Base-by-base conservation (phyloP, 2,888 invertebrate genomes). In the Lasioglossum pauxillum region DNA sequence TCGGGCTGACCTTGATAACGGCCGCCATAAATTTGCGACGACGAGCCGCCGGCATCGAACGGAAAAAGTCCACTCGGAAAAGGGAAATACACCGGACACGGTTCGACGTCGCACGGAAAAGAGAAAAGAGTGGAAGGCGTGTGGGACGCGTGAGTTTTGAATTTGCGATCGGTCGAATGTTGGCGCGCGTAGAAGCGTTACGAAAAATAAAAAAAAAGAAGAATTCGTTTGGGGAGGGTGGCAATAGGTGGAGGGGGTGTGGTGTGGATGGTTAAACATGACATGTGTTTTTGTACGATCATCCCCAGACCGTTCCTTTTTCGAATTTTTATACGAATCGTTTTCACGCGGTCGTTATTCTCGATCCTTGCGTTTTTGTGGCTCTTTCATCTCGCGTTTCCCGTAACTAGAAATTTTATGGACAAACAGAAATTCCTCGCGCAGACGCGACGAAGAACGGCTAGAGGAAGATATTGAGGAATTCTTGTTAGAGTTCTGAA, bases 201-300 rank as follows among this genome's bases (percentile, higher is more conserved):
- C 44, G 71, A 69, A 27, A 53, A 8, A 8, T 31, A 16, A 71
- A 71, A 71, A 35, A 16, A 16, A 14, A 14, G 16, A 31, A 31
- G 14, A 31, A 31, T 16, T 5, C n/a, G n/a, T 57, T n/a, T 2
- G 60, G 5, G 23, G 19, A 31, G 2, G 5, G 38, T 3, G 12
- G 19, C 12, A 4, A 8, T 69, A n/a, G 41, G 10, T 23, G 14
- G 19, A 57, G n/a, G 27, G 35, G 44, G 3, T n/a, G 8, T 8
- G 7, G 4, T 27, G 73, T 10, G 69, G 57, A 57, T 75, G 49
- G 71, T 81, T 83, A 82, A 83, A 82, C 75, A 81, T 41, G 82
- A 81, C 82, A 82, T 49, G 49, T 75, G 75, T 83, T 82, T 82
- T 57, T 83, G 75, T 81, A 75, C 81, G 46, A 80, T 83, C 75